Evolutionary conservation across 2,888 invertebrate genomes (phyloP).

Genomic region (Lasioglossum calceatum): DNA sequence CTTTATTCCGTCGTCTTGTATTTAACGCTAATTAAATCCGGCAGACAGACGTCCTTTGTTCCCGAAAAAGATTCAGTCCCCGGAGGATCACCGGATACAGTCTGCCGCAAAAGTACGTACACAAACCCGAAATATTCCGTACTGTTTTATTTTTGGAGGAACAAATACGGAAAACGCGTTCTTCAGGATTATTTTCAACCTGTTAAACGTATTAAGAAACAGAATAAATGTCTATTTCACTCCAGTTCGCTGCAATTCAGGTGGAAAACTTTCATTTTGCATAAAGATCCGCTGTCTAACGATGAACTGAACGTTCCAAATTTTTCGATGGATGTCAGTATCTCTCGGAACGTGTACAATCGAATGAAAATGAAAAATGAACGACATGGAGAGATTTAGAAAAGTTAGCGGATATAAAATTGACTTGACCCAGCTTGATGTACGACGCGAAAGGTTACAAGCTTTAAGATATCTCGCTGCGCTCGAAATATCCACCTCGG

Average conservation of each 20-base stretch:
- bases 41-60: background rate
- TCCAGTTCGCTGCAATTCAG: too few species aligned
- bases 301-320: background rate
- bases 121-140: background rate
- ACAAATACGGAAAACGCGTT: too few species aligned
- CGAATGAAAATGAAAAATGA: background rate
- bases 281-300: too few species aligned
- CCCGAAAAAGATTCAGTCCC: background rate
- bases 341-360: background rate
- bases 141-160: too few species aligned
- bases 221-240: too few species aligned
- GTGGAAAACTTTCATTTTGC: too few species aligned
- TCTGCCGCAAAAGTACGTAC: background rate
- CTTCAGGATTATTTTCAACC: background rate
- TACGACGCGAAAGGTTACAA: background rate
- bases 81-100: background rate
- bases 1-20: conserved; percentile 1
- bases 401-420: background rate
- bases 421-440: background rate
- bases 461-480: background rate
- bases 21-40: conserved; percentile 15
- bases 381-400: background rate
- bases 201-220: too few species aligned
- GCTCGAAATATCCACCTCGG: background rate
- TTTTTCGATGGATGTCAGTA: background rate